Evolutionary conservation across 1,140 invertebrate species (phyloP).

Genomic region (Lerema accius): DNA sequence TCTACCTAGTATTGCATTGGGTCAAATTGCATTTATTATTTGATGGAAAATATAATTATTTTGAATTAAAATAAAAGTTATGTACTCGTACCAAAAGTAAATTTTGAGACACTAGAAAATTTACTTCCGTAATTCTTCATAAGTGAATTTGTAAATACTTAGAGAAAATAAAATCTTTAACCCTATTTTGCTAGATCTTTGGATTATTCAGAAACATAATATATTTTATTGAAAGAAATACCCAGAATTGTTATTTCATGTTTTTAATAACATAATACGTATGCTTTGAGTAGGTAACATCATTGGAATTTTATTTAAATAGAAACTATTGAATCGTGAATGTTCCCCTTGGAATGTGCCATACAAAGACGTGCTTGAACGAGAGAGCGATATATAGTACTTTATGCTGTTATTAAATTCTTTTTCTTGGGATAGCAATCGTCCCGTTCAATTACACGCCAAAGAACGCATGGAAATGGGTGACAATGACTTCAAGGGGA

Average conservation of each 20-base stretch:
- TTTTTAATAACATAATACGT: no score
- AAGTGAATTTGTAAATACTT: no score
- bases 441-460: conserved; percentile 70
- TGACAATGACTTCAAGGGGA: conserved; percentile 58
- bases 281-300: no score
- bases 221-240: no score
- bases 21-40: conserved; percentile 30
- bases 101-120: no score
- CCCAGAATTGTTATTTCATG: no score
- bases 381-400: conserved; percentile 16
- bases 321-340: conserved; percentile 36
- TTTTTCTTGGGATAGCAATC: conserved; percentile 63
- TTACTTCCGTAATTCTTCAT: no score
- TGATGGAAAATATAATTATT: not conserved
- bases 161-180: no score
- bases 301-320: conserved; percentile 63
- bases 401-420: conserved; percentile 72
- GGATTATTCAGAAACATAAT: no score
- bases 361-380: conserved; percentile 15
- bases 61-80: no score
- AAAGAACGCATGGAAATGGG: conserved; percentile 64
- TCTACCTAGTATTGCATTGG: conserved; percentile 24
- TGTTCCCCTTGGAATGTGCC: conserved; percentile 26
- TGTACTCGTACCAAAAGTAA: no score
- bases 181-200: no score